Evolutionary conservation across 1,140 invertebrate genomes (phyloP), one percentile per base, ranked within the genome.

Genomic region (Yoshiicerus persimilis): DNA sequence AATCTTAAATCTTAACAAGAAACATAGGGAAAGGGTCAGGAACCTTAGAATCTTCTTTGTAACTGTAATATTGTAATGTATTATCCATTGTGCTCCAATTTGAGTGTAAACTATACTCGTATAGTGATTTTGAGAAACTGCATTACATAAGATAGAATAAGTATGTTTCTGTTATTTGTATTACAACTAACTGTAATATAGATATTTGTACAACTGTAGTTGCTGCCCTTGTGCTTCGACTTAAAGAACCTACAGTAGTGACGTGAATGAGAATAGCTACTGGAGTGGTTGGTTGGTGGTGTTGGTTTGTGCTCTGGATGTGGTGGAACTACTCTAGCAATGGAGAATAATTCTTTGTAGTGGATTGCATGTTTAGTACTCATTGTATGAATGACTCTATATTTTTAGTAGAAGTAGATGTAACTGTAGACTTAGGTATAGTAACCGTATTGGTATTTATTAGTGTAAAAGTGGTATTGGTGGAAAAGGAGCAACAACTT

Each of bases 401-500:
- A 27, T 2, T 84, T 41, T 23, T 47, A 39, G 36, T 84, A 84
- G 34, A 20, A 83, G 77, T 83, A 41, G 77, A 34, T 39, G 30
- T 83, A 16, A 39, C 23, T 47, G 83, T 84, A 84, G 83, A 47
- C 0, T 20, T 41, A 84, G 83, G 20, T 47, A 16, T 56, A 47
- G 4, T 41, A 47, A 39, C 16, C 20, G n/a, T 47, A 30, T 27
- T 41, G 9, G 16, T 34, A 36, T 66, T n/a, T 11, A 5, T n/a
- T 16, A 10, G 3, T 66, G 34, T 38, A 36, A 13, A 36, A 36
- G 34, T 38, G 34, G 32, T n/a, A 80, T 20, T 38, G 34, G 32
- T n/a, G 38, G n/a, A 36, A 80, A 38, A 80, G 75, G 75, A 80
- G 75, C 75, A 80, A 80, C 75, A 80, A 80, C 75, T 80, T 80